These are phyloP conservation scores for Pogonognathellus flavescens DNA, from an alignment of 1,140 invertebrate genomes.

Conservation along the genomic window DNA sequence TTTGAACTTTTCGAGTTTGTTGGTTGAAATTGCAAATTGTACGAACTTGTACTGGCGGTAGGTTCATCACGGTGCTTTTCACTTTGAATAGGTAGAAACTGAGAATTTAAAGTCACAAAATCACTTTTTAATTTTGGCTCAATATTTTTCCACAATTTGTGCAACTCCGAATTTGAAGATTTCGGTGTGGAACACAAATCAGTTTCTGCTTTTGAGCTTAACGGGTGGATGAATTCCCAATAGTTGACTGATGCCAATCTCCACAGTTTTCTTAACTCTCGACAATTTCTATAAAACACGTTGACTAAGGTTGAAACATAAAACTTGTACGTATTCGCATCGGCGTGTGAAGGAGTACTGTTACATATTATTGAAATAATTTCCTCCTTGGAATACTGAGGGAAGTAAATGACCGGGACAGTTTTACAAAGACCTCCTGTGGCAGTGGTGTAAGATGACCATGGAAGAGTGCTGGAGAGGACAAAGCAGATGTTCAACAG, in stretches of 20 bases:
- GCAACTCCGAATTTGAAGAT: background rate
- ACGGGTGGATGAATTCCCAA: background rate
- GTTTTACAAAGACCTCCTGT: background rate
- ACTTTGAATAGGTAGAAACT: background rate
- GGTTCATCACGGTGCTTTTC: background rate
- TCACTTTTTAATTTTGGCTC: constrained; percentile 31
- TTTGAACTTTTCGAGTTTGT: background rate
- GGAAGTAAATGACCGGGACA: background rate
- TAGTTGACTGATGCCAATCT: background rate
- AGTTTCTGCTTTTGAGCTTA: background rate
- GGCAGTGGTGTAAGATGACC: background rate
- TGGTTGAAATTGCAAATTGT: background rate
- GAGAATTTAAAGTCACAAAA: constrained; percentile 15
- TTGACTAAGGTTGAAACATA: background rate
- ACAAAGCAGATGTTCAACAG: constrained; percentile 1
- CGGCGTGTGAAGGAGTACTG: background rate
- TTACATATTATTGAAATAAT: background rate
- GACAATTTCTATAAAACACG: constrained; percentile 21
- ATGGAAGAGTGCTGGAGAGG: background rate
- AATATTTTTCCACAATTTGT: background rate
- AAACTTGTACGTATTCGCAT: background rate
- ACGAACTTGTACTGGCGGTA: background rate
- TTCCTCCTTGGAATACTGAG: constrained; percentile 27
- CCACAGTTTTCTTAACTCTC: background rate
- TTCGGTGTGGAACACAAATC: background rate